phyloP scores from a whole-genome alignment of 1,140 invertebrate genomes.

The Drosophila chauvacae region DNA sequence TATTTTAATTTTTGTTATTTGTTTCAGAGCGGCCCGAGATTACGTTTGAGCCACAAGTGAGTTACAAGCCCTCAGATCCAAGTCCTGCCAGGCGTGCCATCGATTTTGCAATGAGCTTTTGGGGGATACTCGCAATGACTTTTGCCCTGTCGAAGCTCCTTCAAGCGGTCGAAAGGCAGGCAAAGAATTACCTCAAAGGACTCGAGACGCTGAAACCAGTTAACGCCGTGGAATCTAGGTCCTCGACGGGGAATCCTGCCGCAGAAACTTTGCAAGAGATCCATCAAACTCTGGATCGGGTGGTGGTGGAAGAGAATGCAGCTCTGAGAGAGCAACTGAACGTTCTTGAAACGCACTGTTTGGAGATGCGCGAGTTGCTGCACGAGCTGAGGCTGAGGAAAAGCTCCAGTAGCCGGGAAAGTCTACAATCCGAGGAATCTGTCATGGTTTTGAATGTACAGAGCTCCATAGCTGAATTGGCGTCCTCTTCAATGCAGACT shows the following conservation, averaged over 20 bases:
- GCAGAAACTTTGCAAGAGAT: not conserved
- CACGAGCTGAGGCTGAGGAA: conserved; percentile 39
- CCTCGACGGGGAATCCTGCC: not conserved
- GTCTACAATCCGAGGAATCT: not conserved
- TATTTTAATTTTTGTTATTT: not conserved
- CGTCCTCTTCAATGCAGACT: not conserved
- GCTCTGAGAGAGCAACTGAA: conserved; percentile 46
- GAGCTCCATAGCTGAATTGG: not conserved
- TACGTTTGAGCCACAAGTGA: conserved; percentile 4
- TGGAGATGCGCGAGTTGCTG: conserved; percentile 47
- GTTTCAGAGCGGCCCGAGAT: conserved; percentile 24
- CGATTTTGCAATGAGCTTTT: conserved; percentile 41
- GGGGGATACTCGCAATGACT: conserved; percentile 25
- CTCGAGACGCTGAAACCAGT: not conserved
- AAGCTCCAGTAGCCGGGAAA: conserved; percentile 14
- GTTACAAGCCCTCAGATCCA: not conserved
- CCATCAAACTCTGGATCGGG: not conserved
- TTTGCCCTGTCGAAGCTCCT: conserved; percentile 32
- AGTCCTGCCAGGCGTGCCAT: not conserved
- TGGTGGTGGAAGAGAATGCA: conserved; percentile 7
- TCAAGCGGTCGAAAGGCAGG: conserved; percentile 26
- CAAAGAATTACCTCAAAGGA: conserved; percentile 4
- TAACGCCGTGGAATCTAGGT: not conserved
- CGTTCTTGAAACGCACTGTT: conserved; percentile 45
- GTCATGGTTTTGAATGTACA: not conserved